A percentile compares a stretch with the other conserved stretches of the same genome.
phyloP scores from a whole-genome alignment of 2,888 invertebrate genomes.

The Abscondita cerata region DNA sequence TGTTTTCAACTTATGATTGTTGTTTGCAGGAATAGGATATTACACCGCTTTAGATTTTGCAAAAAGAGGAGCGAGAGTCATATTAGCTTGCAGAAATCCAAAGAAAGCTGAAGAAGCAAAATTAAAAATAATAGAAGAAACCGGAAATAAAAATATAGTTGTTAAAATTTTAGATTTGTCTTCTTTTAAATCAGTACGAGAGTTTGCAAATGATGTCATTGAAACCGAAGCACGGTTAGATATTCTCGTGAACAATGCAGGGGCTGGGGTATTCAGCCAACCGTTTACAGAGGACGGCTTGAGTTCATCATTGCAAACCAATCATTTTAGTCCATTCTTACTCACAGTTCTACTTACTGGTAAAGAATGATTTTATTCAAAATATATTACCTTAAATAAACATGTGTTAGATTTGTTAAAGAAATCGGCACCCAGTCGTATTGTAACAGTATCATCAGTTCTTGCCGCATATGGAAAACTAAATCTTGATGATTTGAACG shows the following conservation, averaged over 20 bases:
- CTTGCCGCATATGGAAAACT: neutral
- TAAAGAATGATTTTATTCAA: neutral
- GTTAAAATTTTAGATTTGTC: conserved; percentile 63
- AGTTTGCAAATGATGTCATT: conserved; percentile 68
- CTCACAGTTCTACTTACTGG: conserved; percentile 71
- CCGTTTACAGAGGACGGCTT: conserved; percentile 69
- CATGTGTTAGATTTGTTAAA: neutral
- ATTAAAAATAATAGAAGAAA: conserved; percentile 51
- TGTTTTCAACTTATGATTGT: too few relatives aligned
- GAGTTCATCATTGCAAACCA: conserved; percentile 71
- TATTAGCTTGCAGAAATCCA: conserved; percentile 62
- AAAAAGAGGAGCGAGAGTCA: conserved; percentile 61
- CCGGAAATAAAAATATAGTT: conserved; percentile 54
- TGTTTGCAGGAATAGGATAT: conserved; percentile 60
- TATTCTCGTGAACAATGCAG: conserved; percentile 72
- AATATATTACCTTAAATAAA: neutral
- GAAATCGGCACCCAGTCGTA: neutral
- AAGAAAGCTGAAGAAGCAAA: conserved; percentile 50
- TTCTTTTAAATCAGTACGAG: conserved; percentile 64
- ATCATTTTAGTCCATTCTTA: conserved; percentile 76
- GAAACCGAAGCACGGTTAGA: conserved; percentile 64
- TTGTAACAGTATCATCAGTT: neutral
- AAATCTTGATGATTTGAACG: neutral
- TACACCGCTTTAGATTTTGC: conserved; percentile 60
- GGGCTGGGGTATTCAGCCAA: conserved; percentile 60